Evolutionary conservation across 2,888 invertebrate genomes (phyloP), one percentile per base, ranked within the genome.

Genomic region (Chloromyia formosa): DNA sequence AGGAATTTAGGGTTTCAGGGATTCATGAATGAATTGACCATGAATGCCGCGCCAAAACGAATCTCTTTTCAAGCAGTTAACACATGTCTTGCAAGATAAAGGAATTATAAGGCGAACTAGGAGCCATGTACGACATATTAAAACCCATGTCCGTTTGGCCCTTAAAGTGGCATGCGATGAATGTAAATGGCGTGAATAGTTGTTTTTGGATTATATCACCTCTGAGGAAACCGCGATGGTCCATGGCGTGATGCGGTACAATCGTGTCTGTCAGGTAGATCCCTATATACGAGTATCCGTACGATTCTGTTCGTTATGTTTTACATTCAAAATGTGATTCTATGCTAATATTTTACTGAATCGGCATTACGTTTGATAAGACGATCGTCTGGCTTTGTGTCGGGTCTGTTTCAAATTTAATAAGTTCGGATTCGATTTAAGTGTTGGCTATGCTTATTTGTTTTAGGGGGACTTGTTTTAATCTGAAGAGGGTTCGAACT

Each of bases 61-160:
- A 27, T 40, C 40, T 40, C 58, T 58, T 71, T 12, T 4, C 35
- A 40, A 35, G 16, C 71, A 71, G 35, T 71, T 71, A 60, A 77
- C 77, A 75, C 77, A 77, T 77, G 77, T 75, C 72, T 75, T 73
- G 27, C 1, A 27, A 77, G 77, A 77, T 77, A 75, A 75, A 75
- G 68, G 73, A 74, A 73, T 71, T 71, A 56, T 35, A 40, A 56
- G 56, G 56, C 42, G 58, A 56, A 40, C 71, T 40, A 71, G 71
- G 58, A 40, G 40, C 20, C 71, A 56, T 71, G 71, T 71, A 71
- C 71, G 71, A 71, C 71, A 71, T 58, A 71, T 40, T 71, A 58
- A 69, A 71, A 71, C 58, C 42, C 71, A 23, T 71, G 71, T 71
- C 42, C 42, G 58, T 71, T 71, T 71, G 71, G 71, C 56, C 71